Conservation (phyloP, 2,113 vertebrate species). For the Callopanchax toddi region DNA sequence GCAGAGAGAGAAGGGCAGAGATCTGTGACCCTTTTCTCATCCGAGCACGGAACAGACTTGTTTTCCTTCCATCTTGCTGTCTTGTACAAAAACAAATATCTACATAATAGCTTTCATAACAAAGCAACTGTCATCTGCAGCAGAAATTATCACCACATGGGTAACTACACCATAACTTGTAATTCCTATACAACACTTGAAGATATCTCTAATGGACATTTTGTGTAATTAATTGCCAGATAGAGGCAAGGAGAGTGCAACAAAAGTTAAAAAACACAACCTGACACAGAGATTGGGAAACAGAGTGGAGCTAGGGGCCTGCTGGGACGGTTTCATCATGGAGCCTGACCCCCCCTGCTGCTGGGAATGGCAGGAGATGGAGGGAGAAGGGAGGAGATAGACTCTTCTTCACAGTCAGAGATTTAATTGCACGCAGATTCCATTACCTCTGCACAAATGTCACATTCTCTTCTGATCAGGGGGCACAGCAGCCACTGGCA, state of each 20-base stretch:
- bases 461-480: slow-evolving; percentile 94
- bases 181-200: slow-evolving; percentile 82
- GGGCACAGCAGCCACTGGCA: slow-evolving; percentile 86
- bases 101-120: slow-evolving; percentile 18
- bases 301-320: slow-evolving; percentile 64
- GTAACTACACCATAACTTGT: slow-evolving; percentile 78
- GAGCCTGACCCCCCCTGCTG: slow-evolving; percentile 75
- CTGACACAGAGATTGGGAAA: slow-evolving; percentile 82
- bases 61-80: slow-evolving; percentile 15
- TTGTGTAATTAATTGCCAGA: slow-evolving; percentile 88
- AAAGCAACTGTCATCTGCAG: slow-evolving; percentile 85
- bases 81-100: slow-evolving; percentile 12
- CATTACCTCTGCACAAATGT: slow-evolving; percentile 94
- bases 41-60: slow-evolving; percentile 48
- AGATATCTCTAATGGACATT: slow-evolving; percentile 86
- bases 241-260: slow-evolving; percentile 72
- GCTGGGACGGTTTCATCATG: slow-evolving; percentile 84
- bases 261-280: slow-evolving; percentile 85
- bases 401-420: slow-evolving; percentile 85
- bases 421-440: slow-evolving; percentile 91
- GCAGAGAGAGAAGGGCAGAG: slow-evolving; percentile 43
- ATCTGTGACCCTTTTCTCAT: slow-evolving; percentile 58
- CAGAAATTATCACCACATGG: slow-evolving; percentile 85
- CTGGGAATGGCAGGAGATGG: slow-evolving; percentile 71
- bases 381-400: slow-evolving; percentile 69